Base-by-base conservation (phyloP, 1,140 invertebrate species). In the Nomia melanderi region DNA sequence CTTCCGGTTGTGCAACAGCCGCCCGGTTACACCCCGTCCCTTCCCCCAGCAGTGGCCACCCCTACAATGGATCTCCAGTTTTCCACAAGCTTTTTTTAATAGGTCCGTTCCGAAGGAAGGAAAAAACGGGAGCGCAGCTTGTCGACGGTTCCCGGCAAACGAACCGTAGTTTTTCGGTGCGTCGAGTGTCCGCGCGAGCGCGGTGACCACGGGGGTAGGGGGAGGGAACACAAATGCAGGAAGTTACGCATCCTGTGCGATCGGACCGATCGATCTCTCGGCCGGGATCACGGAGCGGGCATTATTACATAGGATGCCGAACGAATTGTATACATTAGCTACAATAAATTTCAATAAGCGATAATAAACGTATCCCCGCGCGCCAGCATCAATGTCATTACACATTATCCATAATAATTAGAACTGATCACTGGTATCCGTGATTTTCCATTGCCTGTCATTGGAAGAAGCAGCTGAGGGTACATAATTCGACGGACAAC, bases 201-300 rank as follows among this genome's bases (percentile, higher is more conserved):
- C 5, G 36, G 6, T 11, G 5, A 17, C 41, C 4, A 14, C 9
- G 65, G 23, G 70, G 54, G 44, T 69, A 67, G 72, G 33, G 1
- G n/a, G 54, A 65, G 74, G 67, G 71, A 84, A 79, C 75, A 70
- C 75, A 36, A 84, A 79, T 81, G 77, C 84, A 86, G 84, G 84
- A 86, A 86, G 78, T 83, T 76, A 82, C 69, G 84, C 84, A 85
- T 86, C 84, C 84, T 86, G 83, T 80, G 67, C 54, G 65, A 63
- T 53, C 65, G 57, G 73, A 79, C 39, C 57, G 70, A 83, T 83
- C 72, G 70, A 78, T 79, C 63, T 65, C 33, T 36, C 3, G 33
- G 20, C 47, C 53, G 67, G 81, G 65, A 73, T 74, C 71, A 39
- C 44, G 27, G 54, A 66, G 41, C 23, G 47, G 50, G 14, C 70